These are phyloP conservation scores for Dermatophagoides farinae DNA, from an alignment of 1,140 invertebrate species.

Conservation along the genomic window DNA sequence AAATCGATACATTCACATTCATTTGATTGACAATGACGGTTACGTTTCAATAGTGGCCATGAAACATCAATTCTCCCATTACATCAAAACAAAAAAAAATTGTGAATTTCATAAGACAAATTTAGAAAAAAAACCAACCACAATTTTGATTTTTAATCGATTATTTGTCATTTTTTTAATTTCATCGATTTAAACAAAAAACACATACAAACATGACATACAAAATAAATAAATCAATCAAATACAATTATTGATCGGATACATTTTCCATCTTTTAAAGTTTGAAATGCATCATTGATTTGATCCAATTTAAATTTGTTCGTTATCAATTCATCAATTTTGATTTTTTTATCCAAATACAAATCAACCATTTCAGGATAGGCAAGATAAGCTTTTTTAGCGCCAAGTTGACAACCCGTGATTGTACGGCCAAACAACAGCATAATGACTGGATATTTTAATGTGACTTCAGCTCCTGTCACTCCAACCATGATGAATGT, in stretches of 20 bases:
- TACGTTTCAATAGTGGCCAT: too few relatives aligned
- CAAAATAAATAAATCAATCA: not conserved
- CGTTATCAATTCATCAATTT: not conserved
- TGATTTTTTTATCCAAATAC: not conserved
- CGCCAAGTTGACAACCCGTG: not conserved
- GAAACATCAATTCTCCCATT: too few relatives aligned
- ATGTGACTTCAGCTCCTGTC: not conserved
- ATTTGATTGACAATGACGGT: too few relatives aligned
- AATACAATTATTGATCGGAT: conserved; percentile 19
- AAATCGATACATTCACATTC: too few relatives aligned
- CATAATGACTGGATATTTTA: not conserved
- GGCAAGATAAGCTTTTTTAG: not conserved
- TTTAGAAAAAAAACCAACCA: too few relatives aligned
- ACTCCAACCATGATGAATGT: not conserved
- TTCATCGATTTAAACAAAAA: too few relatives aligned
- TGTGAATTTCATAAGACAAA: too few relatives aligned
- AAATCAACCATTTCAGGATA: not conserved
- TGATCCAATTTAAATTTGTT: conserved; percentile 2
- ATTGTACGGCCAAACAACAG: not conserved
- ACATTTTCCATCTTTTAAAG: conserved; percentile 28
- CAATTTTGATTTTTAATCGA: too few relatives aligned
- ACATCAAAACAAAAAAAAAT: too few relatives aligned
- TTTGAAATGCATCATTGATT: conserved; percentile 46
- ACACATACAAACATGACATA: too few relatives aligned
- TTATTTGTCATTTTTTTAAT: too few relatives aligned